Evolutionary conservation across 2,113 vertebrate genomes (phyloP).

Genomic region (Sinocyclocheilus maitianheensis): DNA sequence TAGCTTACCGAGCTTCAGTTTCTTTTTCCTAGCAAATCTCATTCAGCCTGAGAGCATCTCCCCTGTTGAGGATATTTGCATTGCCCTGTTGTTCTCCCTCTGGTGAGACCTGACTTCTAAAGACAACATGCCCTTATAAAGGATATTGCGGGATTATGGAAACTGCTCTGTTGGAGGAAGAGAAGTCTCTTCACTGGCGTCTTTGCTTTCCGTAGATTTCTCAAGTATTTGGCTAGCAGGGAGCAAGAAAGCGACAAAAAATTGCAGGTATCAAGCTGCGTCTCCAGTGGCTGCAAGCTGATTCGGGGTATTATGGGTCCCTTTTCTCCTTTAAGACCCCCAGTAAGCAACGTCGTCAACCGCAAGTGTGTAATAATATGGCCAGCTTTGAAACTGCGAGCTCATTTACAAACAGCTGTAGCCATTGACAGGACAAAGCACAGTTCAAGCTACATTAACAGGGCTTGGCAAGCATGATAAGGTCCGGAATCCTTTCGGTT

Average conservation of each 20-base stretch:
- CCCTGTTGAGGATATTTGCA: constrained; percentile 57
- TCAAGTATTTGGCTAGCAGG: constrained; percentile 69
- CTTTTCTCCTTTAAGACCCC: constrained; percentile 80
- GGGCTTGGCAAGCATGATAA: constrained; percentile 82
- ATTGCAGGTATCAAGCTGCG: constrained; percentile 77
- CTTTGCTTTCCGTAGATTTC: constrained; percentile 74
- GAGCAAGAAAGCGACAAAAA: constrained; percentile 67
- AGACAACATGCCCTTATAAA: constrained; percentile 76
- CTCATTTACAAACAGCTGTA: constrained; percentile 95
- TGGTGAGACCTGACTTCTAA: constrained; percentile 72
- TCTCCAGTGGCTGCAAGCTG: constrained; percentile 80
- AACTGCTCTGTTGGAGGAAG: constrained; percentile 77
- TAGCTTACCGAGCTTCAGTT: constrained; percentile 39
- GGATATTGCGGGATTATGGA: constrained; percentile 80
- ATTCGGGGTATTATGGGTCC: constrained; percentile 78
- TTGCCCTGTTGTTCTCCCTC: constrained; percentile 65
- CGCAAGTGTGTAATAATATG: constrained; percentile 83
- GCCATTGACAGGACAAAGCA: constrained; percentile 84
- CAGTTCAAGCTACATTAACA: constrained; percentile 84
- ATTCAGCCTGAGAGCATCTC: constrained; percentile 68
- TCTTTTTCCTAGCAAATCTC: constrained; percentile 53
- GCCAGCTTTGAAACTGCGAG: constrained; percentile 74
- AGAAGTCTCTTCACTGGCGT: constrained; percentile 76
- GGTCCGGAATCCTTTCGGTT: constrained; percentile 72
- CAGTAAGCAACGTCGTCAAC: constrained; percentile 88